Evolutionary conservation across 2,888 invertebrate genomes (phyloP).

Genomic region (Morpho deidamia): DNA sequence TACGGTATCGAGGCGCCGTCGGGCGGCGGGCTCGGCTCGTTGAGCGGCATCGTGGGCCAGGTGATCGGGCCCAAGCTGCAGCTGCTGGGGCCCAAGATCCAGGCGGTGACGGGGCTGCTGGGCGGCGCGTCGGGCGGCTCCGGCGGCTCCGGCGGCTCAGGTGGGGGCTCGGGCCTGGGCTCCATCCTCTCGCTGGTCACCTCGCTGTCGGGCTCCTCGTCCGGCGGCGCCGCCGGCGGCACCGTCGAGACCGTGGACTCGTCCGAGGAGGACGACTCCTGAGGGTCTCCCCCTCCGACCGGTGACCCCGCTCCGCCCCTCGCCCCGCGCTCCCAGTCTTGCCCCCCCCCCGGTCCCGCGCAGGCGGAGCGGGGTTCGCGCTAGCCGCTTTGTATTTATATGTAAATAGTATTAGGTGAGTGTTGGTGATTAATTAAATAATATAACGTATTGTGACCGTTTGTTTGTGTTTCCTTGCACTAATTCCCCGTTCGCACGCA

Average conservation of each 20-base stretch:
- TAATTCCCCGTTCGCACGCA: neutral
- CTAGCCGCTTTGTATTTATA: conserved; percentile 57
- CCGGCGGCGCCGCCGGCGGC: conserved; percentile 56
- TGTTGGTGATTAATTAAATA: conserved; percentile 64
- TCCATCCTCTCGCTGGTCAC: conserved; percentile 68
- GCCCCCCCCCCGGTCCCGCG: neutral
- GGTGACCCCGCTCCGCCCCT: conserved; percentile 18
- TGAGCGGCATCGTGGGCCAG: conserved; percentile 82
- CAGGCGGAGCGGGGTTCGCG: conserved; percentile 32
- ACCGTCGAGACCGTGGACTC: conserved; percentile 65
- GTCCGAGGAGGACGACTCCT: conserved; percentile 62
- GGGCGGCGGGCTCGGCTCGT: conserved; percentile 76
- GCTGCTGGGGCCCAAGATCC: conserved; percentile 82
- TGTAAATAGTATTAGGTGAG: conserved; percentile 74
- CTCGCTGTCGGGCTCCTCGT: conserved; percentile 66
- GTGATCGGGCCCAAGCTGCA: conserved; percentile 85
- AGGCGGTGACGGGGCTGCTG: conserved; percentile 72
- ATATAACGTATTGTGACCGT: conserved; percentile 34
- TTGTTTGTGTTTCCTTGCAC: conserved; percentile 55
- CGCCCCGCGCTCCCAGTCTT: conserved; percentile 9
- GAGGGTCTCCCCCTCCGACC: conserved; percentile 27
- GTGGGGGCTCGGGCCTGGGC: conserved; percentile 69
- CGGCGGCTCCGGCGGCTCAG: conserved; percentile 65
- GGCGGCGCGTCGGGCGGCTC: conserved; percentile 76
- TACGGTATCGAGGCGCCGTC: conserved; percentile 84